phyloP scores from a whole-genome alignment of 2,113 vertebrate species.

The Forbesichthys papilliferus region DNA sequence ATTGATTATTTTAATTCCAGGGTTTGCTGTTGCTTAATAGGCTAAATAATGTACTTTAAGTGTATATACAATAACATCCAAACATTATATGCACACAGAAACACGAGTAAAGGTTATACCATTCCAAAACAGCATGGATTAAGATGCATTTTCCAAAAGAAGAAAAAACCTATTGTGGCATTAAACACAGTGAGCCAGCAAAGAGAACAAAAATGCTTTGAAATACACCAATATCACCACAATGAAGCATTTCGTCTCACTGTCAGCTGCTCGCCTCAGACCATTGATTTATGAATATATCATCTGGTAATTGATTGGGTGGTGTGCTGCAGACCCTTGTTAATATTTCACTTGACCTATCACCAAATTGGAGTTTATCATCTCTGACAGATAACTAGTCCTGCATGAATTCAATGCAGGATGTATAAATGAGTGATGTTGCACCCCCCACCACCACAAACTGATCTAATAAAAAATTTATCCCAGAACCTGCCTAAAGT shows the following conservation, averaged over 20 bases:
- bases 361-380: conserved; percentile 60
- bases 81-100: neutral
- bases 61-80: neutral
- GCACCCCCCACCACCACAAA: conserved; percentile 12
- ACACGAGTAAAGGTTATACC: no score
- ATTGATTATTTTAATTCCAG: conserved; percentile 16
- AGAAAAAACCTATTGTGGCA: neutral
- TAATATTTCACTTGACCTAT: conserved; percentile 72
- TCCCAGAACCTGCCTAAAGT: no score
- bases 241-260: conserved; percentile 40
- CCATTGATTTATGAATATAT: conserved; percentile 64
- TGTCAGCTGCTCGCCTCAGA: conserved; percentile 32
- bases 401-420: conserved; percentile 26
- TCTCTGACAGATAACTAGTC: conserved; percentile 56
- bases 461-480: neutral
- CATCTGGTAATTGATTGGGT: conserved; percentile 60
- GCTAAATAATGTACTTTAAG: conserved; percentile 4
- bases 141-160: neutral
- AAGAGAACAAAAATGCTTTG: conserved; percentile 19
- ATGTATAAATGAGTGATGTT: conserved; percentile 53
- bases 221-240: conserved; percentile 35
- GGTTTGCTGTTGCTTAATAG: neutral
- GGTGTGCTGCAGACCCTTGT: conserved; percentile 54
- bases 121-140: no score
- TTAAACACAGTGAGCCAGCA: neutral